phyloP scores from a whole-genome alignment of 23 tunicate genomes.

The Diplosoma virens region DNA sequence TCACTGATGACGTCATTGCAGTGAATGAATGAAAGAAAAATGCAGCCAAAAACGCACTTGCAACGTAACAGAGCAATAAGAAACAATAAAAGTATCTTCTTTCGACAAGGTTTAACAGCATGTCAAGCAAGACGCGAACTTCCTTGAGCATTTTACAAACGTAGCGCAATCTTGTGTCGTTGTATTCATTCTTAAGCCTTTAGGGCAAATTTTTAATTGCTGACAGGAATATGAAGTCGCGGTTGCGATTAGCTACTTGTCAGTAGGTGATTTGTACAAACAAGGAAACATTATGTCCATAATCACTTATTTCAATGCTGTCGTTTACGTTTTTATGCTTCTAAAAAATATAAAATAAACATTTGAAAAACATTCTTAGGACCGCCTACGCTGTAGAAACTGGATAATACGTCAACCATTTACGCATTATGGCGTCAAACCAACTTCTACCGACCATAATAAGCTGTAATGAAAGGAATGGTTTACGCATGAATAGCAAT shows the following conservation, averaged over 20 bases:
- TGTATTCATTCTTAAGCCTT: slow-evolving; percentile 41
- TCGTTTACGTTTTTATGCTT: neutral
- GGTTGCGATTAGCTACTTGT: neutral
- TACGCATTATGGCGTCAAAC: no score
- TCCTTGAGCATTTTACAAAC: neutral
- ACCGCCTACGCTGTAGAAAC: no score
- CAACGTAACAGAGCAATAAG: slow-evolving; percentile 21
- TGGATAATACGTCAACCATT: no score
- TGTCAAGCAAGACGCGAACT: slow-evolving; percentile 1
- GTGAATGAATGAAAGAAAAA: slow-evolving; percentile 7
- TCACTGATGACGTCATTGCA: neutral
- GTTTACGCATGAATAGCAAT: no score
- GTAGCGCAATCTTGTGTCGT: neutral
- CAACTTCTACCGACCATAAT: no score
- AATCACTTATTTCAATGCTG: neutral
- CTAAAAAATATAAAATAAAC: neutral
- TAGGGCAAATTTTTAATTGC: slow-evolving; percentile 36
- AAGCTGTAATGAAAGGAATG: no score
- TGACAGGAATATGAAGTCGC: slow-evolving; percentile 4
- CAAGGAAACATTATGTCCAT: neutral
- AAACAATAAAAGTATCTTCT: neutral
- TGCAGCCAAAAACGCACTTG: slow-evolving; percentile 29
- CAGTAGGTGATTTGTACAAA: neutral
- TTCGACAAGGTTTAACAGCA: slow-evolving; percentile 23
- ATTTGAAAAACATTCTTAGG: neutral